phyloP scores from a whole-genome alignment of 2,113 vertebrate species.

The Bagarius yarrelli region DNA sequence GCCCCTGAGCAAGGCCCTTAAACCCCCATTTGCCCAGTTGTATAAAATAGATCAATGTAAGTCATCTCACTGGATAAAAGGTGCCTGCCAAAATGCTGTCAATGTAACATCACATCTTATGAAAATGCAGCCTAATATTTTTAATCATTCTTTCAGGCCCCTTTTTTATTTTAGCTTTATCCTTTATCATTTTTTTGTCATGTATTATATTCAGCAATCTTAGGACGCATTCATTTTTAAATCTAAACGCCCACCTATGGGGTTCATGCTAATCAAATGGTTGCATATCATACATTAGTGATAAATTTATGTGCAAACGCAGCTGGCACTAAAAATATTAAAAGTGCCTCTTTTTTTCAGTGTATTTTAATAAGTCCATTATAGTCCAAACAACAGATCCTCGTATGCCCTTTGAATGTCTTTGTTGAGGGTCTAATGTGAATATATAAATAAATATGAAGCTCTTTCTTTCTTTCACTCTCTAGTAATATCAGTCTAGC shows the following conservation, averaged over 20 bases:
- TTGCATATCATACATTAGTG: conserved; percentile 25
- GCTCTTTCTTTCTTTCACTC: conserved; percentile 10
- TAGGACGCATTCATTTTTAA: not conserved
- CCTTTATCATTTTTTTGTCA: conserved; percentile 24
- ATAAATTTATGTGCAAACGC: conserved; percentile 17
- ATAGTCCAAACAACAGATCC: conserved; percentile 9
- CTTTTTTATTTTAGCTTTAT: conserved; percentile 11
- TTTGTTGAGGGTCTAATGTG: conserved; percentile 6
- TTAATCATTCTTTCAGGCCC: conserved; percentile 18
- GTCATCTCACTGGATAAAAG: too few relatives aligned
- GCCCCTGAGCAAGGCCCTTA: too few relatives aligned
- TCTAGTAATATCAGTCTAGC: conserved; percentile 16
- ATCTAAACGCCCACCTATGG: conserved; percentile 30
- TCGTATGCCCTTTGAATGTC: not conserved
- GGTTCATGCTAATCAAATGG: conserved; percentile 23
- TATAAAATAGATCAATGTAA: too few relatives aligned
- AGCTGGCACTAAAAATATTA: not conserved
- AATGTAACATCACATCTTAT: conserved; percentile 7
- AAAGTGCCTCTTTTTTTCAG: conserved; percentile 8
- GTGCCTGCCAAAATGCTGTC: too few relatives aligned
- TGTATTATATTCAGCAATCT: conserved; percentile 3
- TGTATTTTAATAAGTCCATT: conserved; percentile 1
- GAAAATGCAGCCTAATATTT: conserved; percentile 9
- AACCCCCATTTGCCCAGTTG: too few relatives aligned
- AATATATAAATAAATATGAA: conserved; percentile 32